Conservation (phyloP, 2,888 invertebrate genomes). For the Acleris emargana region DNA sequence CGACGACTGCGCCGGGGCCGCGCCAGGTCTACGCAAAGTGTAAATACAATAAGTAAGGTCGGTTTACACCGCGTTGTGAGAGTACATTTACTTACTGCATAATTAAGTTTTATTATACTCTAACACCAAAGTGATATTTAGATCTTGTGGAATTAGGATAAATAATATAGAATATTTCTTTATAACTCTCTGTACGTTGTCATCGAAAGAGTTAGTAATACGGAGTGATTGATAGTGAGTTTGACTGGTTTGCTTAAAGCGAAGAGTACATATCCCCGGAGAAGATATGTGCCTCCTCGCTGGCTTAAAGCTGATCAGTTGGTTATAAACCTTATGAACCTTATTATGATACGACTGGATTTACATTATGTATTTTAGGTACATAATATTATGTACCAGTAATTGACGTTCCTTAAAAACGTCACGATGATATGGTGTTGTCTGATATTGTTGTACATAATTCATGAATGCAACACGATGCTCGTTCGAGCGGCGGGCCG, state of each 20-base stretch:
- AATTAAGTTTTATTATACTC: constrained; percentile 46
- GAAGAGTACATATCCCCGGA: constrained; percentile 1
- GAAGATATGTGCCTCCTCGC: no score
- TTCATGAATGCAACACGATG: background rate
- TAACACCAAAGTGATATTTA: constrained; percentile 71
- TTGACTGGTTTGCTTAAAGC: constrained; percentile 16
- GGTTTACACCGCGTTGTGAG: constrained; percentile 28
- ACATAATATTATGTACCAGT: no score
- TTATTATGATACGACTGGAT: no score
- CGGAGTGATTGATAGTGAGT: constrained; percentile 24
- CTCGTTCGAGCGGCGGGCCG: background rate
- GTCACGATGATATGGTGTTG: no score
- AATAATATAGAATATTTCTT: constrained; percentile 41
- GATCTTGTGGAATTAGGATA: constrained; percentile 53
- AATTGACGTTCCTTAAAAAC: no score
- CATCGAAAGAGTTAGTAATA: constrained; percentile 33
- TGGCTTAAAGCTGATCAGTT: no score
- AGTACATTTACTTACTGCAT: constrained; percentile 42
- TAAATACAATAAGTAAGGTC: constrained; percentile 17
- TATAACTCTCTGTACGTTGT: constrained; percentile 41
- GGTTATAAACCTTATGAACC: no score
- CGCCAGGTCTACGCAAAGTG: constrained; percentile 7
- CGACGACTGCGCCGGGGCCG: background rate
- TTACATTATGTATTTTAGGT: no score
- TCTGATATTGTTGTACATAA: background rate